These are phyloP conservation scores for Elachura formosa DNA, from an alignment of 2,113 vertebrate genomes.

Conservation along the genomic window DNA sequence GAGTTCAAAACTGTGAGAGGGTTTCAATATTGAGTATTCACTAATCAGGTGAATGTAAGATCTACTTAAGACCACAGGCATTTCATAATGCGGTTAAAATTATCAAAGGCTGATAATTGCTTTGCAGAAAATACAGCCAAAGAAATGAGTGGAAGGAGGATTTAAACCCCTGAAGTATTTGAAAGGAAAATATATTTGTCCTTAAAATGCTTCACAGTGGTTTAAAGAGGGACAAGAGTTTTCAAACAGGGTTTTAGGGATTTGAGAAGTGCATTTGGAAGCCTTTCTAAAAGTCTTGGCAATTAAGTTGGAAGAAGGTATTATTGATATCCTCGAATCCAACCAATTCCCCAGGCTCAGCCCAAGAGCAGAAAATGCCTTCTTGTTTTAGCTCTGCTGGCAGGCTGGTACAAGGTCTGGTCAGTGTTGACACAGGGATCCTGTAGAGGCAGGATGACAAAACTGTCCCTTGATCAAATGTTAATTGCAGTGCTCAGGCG, in stretches of 20 bases:
- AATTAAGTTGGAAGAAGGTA: not conserved
- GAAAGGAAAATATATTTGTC: not conserved
- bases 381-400: too few relatives aligned
- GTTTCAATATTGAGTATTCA: not conserved
- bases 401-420: not conserved
- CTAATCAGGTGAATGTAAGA: not conserved
- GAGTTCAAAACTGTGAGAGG: not conserved
- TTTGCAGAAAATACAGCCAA: not conserved
- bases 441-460: not conserved
- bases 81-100: constrained; percentile 3
- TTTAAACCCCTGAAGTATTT: not conserved
- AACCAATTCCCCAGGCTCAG: not conserved
- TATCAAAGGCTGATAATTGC: not conserved
- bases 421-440: not conserved
- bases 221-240: not conserved
- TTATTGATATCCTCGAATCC: not conserved
- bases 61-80: not conserved
- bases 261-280: not conserved
- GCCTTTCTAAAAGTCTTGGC: not conserved
- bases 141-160: not conserved
- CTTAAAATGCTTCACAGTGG: not conserved
- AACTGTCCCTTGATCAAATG: not conserved
- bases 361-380: not conserved
- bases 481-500: not conserved
- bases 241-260: not conserved